phyloP scores from a whole-genome alignment of 2,113 vertebrate species.

The Stegostoma tigrinum region DNA sequence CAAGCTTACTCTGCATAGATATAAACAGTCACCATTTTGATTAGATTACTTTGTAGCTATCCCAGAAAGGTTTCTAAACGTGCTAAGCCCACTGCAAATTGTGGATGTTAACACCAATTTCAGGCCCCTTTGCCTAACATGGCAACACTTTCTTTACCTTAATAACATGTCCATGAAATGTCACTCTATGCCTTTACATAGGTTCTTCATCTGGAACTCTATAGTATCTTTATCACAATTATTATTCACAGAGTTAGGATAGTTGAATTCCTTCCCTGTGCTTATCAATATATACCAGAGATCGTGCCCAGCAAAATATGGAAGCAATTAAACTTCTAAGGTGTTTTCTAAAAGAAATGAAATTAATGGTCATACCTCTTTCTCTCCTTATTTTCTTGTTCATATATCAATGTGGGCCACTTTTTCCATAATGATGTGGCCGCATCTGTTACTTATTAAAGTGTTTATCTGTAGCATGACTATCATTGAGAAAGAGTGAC shows the following conservation, averaged over 20 bases:
- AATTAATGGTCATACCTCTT: neutral
- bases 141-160: neutral
- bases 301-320: neutral
- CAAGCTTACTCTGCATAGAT: neutral
- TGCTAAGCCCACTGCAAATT: neutral
- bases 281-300: neutral
- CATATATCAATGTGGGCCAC: neutral
- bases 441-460: neutral
- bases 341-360: neutral
- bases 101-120: neutral
- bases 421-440: neutral
- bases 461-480: neutral
- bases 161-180: neutral
- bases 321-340: constrained; percentile 9
- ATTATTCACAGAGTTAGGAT: neutral
- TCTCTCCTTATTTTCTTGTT: neutral
- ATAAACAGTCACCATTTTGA: neutral
- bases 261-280: neutral
- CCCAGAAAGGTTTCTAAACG: neutral
- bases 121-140: neutral
- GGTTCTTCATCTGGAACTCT: neutral
- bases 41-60: neutral
- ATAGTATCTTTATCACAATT: neutral
- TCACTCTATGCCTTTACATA: neutral
- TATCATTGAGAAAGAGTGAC: neutral